Conservation (phyloP, 2,888 invertebrate species). For the Leptogaster cylindrica region DNA sequence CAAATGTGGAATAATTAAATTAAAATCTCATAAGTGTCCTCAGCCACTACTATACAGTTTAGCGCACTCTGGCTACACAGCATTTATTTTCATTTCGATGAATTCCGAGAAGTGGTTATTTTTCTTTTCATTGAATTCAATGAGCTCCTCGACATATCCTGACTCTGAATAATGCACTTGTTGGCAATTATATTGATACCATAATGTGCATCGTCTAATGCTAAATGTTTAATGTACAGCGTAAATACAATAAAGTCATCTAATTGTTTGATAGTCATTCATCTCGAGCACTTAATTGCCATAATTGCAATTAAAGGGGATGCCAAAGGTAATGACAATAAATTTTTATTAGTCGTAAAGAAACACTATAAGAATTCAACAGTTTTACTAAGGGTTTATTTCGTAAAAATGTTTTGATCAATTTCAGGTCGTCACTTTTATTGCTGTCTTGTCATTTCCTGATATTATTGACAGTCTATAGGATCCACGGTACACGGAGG, state of each 20-base stretch:
- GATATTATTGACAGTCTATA: background rate
- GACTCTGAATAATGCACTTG: no score
- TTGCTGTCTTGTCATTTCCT: background rate
- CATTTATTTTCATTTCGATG: no score
- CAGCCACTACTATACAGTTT: no score
- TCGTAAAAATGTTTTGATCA: background rate
- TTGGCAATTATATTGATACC: no score
- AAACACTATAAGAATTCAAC: background rate
- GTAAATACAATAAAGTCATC: background rate
- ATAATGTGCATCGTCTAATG: background rate
- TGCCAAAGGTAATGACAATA: no score
- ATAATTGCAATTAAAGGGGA: slow-evolving; percentile 18
- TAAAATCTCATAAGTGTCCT: slow-evolving; percentile 10
- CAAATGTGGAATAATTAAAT: slow-evolving; percentile 7
- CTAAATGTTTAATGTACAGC: slow-evolving; percentile 1
- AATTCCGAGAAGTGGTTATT: background rate
- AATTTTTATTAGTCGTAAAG: slow-evolving; percentile 9
- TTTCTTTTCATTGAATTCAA: background rate
- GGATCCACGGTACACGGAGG: no score
- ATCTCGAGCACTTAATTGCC: slow-evolving; percentile 2
- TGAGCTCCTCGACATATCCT: no score
- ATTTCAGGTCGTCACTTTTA: slow-evolving; percentile 10
- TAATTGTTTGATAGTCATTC: slow-evolving; percentile 14
- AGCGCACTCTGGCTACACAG: no score
- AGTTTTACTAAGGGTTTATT: background rate